Base-by-base conservation (phyloP, 2,797 vertebrate genomes). In the Cephalopachus bancanus region DNA sequence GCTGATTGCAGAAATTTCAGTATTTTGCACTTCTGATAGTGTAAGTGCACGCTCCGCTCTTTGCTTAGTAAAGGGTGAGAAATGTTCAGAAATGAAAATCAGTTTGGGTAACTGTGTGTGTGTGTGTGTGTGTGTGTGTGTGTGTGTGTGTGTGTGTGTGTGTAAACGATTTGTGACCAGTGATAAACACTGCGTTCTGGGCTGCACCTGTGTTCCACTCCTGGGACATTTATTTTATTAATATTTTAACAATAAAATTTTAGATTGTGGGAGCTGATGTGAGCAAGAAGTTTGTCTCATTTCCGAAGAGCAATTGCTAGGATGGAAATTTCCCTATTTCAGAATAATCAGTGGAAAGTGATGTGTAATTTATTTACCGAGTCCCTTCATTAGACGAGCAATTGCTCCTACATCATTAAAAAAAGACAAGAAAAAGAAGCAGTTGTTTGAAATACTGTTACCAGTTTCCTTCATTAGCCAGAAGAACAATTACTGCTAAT, bases 391-490 rank as follows among this genome's bases (percentile, higher is more conserved):
- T 94, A 98, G 92, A 88, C 10, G 76, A 98, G 24, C 92, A 96
- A 57, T 96, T 96, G 65, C 62, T 98, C 55, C 55, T 96, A 89
- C 83, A 97, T 96, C 51, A 67, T 94, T 97, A 76, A 95, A 80
- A 89, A 55, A 80, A 83, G 26, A 75, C 19, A 93, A 74, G 78
- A 81, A 96, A 85, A 89, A 67, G 24, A 97, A 90, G 62, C 17
- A 60, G 5, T 97, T 98, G 93, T 85, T 96, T 92, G 96, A 97
- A 93, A 93, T 89, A 90, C 30, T 97, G 88, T 97, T 95, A 93
- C 97, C 81, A 95, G 97, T 97, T 97, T 62, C 90, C 76, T 98
- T 97, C 67, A 86, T 96, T 93, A 97, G 79, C 55, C 53, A 95
- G 78, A 71, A 78, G n/a, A 93, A 97, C 92, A 98, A 96, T 98